Conservation (phyloP, 2,888 invertebrate species). For the Drosophila nr. perissopoda region DNA sequence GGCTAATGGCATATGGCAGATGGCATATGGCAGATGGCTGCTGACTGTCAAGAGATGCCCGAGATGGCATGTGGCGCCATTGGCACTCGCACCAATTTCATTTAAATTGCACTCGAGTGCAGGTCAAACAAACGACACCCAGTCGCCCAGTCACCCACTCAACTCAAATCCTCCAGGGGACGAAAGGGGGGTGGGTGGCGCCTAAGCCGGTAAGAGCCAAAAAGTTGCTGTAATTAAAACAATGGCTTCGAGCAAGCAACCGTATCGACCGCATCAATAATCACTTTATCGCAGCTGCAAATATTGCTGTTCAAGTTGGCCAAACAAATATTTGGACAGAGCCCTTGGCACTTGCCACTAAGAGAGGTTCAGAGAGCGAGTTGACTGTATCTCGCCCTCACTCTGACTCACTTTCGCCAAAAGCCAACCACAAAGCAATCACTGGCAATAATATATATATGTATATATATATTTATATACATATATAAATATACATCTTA, state of each 20-base stretch:
- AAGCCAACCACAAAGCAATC: background rate
- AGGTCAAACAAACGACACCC: slow-evolving; percentile 41
- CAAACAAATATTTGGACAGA: slow-evolving; percentile 41
- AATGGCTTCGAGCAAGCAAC: slow-evolving; percentile 32
- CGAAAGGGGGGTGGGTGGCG: background rate
- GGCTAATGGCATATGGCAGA: slow-evolving; percentile 44
- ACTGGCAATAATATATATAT: background rate
- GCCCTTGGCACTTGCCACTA: slow-evolving; percentile 1
- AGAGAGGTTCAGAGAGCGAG: background rate
- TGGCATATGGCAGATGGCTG: slow-evolving; percentile 29
- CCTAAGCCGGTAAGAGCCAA: slow-evolving; percentile 17
- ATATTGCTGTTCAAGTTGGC: slow-evolving; percentile 43
- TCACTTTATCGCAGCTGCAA: slow-evolving; percentile 53
- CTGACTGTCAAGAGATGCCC: slow-evolving; percentile 14
- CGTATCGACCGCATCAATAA: slow-evolving; percentile 54
- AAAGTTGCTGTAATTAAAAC: slow-evolving; percentile 61
- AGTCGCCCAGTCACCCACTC: slow-evolving; percentile 3
- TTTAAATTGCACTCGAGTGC: slow-evolving; percentile 52
- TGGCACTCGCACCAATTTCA: slow-evolving; percentile 32
- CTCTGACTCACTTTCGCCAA: background rate
- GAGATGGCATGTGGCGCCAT: slow-evolving; percentile 33
- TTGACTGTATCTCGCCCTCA: background rate
- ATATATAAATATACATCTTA: background rate
- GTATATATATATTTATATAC: background rate
- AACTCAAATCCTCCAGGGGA: background rate